Evolutionary conservation across 2,113 vertebrate species (phyloP), one percentile per base, ranked within the genome.

Genomic region (Cheilinus undulatus): DNA sequence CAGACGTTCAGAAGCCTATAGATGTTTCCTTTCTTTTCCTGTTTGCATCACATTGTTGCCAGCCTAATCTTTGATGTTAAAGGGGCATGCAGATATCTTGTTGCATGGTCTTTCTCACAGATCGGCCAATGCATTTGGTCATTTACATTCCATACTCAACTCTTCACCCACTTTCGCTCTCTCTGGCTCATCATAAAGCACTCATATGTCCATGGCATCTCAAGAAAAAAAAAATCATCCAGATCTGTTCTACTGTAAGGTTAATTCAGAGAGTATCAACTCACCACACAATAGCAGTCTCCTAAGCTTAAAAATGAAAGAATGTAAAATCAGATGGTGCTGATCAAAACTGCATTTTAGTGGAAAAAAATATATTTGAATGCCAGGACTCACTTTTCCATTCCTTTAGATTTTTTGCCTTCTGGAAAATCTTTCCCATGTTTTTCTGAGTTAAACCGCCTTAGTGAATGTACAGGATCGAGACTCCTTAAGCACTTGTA

Each of bases 371-470:
- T 89, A 92, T 93, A 19, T 58, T 94, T 92, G 92, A 93, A 94
- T 90, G 94, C 95, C 94, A 94, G 93, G 94, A 94, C 92, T 92
- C 88, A 89, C 95, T 94, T 95, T 93, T 96, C 93, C 94, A 95
- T 97, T 97, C 93, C 95, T 95, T 95, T 95, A 95, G 91, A 95
- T 94, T 82, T 90, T 96, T 97, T 96, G 95, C 95, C 95, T 96
- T 97, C 95, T 93, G 94, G 91, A 79, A 92, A 92, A 93, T 84
- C 88, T 93, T 69, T 46, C 58, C 38, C 36, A 6, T 69, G 32
- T 60, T 73, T 63, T 42, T 42, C 17, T 86, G 89, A 92, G 93
- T 83, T 77, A 13, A 95, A 92, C 92, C 93, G 95, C 95, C 94
- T 96, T 95, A 93, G 94, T 95, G 95, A 97, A 96, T 97, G 95